Percentiles rank a stretch among this genome's conserved stretches.
phyloP scores from a whole-genome alignment of 1,140 invertebrate species.

The Platyscapa corneri region DNA sequence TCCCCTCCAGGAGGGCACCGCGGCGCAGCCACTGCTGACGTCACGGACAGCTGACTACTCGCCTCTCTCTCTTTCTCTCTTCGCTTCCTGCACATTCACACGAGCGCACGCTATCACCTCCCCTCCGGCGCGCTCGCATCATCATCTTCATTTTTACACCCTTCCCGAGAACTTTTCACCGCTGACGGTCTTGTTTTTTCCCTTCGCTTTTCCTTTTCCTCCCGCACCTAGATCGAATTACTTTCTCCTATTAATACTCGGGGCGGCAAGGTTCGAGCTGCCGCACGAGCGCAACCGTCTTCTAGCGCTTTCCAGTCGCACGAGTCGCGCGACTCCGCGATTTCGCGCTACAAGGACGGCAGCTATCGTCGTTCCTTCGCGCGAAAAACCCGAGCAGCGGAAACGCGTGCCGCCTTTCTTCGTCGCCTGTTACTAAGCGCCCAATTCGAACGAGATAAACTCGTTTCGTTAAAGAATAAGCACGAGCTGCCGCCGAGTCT shows the following conservation, averaged over 20 bases:
- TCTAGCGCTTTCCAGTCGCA: not conserved
- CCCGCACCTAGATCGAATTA: conserved; percentile 20
- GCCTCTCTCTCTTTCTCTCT: conserved; percentile 29
- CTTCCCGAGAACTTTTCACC: not conserved
- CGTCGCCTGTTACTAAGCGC: conserved; percentile 34
- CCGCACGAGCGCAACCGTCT: not conserved
- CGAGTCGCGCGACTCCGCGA: no score
- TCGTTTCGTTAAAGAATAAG: not conserved
- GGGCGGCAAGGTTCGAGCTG: not conserved
- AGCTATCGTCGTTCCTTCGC: no score
- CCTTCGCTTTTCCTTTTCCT: not conserved
- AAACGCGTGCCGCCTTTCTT: not conserved
- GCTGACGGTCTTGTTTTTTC: not conserved
- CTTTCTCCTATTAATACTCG: conserved; percentile 33
- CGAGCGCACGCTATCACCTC: not conserved
- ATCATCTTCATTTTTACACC: conserved; percentile 4
- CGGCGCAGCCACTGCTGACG: conserved; percentile 59
- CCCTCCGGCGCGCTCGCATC: not conserved
- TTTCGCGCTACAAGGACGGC: no score
- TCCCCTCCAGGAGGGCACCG: conserved; percentile 26
- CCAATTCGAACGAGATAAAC: conserved; percentile 39
- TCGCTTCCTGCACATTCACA: no score
- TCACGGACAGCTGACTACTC: conserved; percentile 70
- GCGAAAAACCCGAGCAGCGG: not conserved
- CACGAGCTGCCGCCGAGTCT: not conserved